phyloP scores from a whole-genome alignment of 2,113 vertebrate species.

The Glaucidium brasilianum region DNA sequence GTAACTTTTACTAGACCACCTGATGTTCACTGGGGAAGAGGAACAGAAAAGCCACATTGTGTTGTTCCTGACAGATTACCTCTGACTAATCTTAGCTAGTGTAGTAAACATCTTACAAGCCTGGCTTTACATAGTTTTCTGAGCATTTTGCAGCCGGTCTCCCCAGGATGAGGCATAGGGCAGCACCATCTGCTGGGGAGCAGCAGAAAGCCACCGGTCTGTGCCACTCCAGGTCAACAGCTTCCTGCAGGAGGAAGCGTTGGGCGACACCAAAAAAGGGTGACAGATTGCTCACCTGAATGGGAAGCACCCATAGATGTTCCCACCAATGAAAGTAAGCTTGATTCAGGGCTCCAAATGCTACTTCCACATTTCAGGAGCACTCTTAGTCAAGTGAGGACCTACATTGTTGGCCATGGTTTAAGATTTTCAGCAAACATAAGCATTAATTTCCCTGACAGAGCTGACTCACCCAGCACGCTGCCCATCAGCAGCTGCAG shows the following conservation, averaged over 20 bases:
- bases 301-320: accelerated
- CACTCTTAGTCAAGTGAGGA: background rate
- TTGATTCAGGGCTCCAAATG: background rate
- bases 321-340: background rate
- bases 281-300: background rate
- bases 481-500: background rate
- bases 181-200: slow-evolving; percentile 63
- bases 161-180: background rate
- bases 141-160: accelerated
- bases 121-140: background rate
- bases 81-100: background rate
- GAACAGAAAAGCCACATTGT: background rate
- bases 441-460: background rate
- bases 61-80: background rate
- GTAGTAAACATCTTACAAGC: background rate
- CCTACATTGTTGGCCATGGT: accelerated
- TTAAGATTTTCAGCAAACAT: background rate
- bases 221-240: background rate
- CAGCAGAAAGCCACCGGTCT: background rate
- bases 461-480: background rate
- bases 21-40: background rate
- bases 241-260: accelerated
- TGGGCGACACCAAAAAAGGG: background rate
- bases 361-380: background rate
- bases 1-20: background rate